Base-by-base conservation (phyloP, 1,140 invertebrate species). In the Tetragnatha versicolor region DNA sequence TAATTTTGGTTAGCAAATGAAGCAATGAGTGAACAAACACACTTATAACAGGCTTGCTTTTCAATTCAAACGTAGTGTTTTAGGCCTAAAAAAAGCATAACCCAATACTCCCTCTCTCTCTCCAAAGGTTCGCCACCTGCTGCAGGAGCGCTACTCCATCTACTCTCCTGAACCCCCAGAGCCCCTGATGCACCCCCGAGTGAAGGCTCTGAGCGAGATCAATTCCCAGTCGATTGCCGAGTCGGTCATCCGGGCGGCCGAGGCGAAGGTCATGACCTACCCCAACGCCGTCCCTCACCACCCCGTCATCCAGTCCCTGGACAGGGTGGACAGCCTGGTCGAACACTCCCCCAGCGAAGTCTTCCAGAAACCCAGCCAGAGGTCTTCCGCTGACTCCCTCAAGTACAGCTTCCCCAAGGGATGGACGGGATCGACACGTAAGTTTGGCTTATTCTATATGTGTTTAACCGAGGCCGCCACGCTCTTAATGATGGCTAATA, bases 191-290 rank as follows among this genome's bases (percentile, higher is more conserved):
- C 66, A 69, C 17, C 66, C 66, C 2, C 14, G 69, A 22, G 69
- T 73, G 22, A 65, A 47, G 33, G 53, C 53, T 17, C 65, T 63
- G 1, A 33, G 39, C 4, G 72, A 63, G 14, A 7, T 66, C 22
- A 79, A 69, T 37, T 58, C 63, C 3, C 42, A 39, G 31, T 4
- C 20, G 1, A 27, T 79, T 22, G 65, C 31, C 2, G 77, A 79
- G 42, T 51, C 77, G 2, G 58, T 79, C 12, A 79, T 79, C 12
- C 53, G 77, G 22, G 77, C 77, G 14, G 77, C 77, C 4, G 77
- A 79, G 31, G 55, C 77, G 14, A 79, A 79, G 42, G 33, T 72
- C 14, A 79, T 72, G 68, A 70, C 39, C 7, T 79, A 79, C 20
- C 76, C 76, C 14, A 77, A 77, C 22, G 73, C 73, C 12, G 33